These are phyloP conservation scores for Leptestheria dahalacensis DNA, from an alignment of 1,140 invertebrate genomes.

Conservation along the genomic window DNA sequence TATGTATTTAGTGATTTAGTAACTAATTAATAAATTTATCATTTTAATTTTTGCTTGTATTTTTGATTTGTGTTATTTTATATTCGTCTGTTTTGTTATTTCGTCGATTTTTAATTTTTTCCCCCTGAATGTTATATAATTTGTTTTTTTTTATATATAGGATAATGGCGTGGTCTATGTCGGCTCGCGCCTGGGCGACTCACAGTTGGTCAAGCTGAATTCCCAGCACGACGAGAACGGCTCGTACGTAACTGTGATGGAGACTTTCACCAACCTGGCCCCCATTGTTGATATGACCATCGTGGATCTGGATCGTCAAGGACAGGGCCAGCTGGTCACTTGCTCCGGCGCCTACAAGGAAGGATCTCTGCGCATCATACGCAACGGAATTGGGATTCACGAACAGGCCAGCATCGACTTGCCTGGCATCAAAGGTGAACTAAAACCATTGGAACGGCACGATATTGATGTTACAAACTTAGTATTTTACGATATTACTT, in stretches of 20 bases:
- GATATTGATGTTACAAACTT: too few species aligned
- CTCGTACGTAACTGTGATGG: slow-evolving; percentile 85
- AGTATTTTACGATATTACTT: too few species aligned
- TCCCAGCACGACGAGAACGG: slow-evolving; percentile 66
- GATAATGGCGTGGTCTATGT: slow-evolving; percentile 98
- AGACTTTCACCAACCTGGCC: slow-evolving; percentile 91
- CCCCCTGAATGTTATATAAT: too few species aligned
- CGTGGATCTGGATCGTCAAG: slow-evolving; percentile 82
- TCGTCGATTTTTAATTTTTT: background rate
- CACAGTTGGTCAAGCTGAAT: slow-evolving; percentile 83
- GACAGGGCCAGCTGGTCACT: slow-evolving; percentile 93
- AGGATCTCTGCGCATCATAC: slow-evolving; percentile 88
- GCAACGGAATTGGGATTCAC: slow-evolving; percentile 94
- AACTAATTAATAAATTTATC: background rate
- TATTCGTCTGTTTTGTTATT: background rate
- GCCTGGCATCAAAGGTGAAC: slow-evolving; percentile 74
- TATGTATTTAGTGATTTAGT: too few species aligned
- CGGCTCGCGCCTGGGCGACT: slow-evolving; percentile 90
- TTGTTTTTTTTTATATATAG: too few species aligned
- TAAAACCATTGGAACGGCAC: slow-evolving; percentile 61
- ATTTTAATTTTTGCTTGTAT: background rate
- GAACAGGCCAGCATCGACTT: slow-evolving; percentile 95
- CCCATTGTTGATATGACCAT: slow-evolving; percentile 97
- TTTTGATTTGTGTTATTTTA: background rate
- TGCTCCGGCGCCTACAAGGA: slow-evolving; percentile 95